Percentiles rank a stretch among this genome's conserved stretches.
Evolutionary conservation across 2,113 vertebrate species (phyloP).

Genomic region (Ornithorhynchus anatinus): DNA sequence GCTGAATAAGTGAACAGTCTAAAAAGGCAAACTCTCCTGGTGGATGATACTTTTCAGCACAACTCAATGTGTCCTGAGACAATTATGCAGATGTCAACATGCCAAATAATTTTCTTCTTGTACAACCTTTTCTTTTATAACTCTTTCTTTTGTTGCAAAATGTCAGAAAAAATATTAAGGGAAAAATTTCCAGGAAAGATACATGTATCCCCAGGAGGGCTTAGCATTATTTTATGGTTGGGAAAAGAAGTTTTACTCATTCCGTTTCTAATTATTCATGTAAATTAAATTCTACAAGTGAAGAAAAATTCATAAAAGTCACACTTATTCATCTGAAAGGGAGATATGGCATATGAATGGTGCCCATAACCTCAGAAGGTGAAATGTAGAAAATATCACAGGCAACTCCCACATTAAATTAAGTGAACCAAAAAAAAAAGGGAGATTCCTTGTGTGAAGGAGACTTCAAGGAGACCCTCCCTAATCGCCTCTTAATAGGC

Average conservation of each 20-base stretch:
- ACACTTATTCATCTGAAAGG: conserved; percentile 78
- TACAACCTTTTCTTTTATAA: conserved; percentile 31
- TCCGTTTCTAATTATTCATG: conserved; percentile 74
- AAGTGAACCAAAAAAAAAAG: conserved; percentile 78
- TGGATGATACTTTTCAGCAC: conserved; percentile 51
- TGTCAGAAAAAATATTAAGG: conserved; percentile 28
- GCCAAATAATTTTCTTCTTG: conserved; percentile 43
- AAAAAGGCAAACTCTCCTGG: conserved; percentile 50
- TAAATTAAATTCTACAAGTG: conserved; percentile 81
- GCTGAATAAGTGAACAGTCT: conserved; percentile 59
- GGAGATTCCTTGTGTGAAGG: conserved; percentile 77
- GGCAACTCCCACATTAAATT: conserved; percentile 79
- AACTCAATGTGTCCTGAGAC: conserved; percentile 49
- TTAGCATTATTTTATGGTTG: conserved; percentile 45
- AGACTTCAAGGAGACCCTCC: conserved; percentile 80
- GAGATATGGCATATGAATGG: conserved; percentile 76
- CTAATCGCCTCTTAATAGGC: conserved; percentile 78
- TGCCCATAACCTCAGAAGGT: conserved; percentile 78
- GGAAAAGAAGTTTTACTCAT: conserved; percentile 59
- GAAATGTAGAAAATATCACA: conserved; percentile 79
- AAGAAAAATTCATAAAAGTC: conserved; percentile 82
- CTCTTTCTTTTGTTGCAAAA: conserved; percentile 37
- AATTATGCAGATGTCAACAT: conserved; percentile 63
- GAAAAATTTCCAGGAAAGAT: conserved; percentile 42
- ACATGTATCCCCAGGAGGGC: too few species aligned